Conservation (phyloP, 2,888 invertebrate species). For the Aleiodes leptofemur region DNA sequence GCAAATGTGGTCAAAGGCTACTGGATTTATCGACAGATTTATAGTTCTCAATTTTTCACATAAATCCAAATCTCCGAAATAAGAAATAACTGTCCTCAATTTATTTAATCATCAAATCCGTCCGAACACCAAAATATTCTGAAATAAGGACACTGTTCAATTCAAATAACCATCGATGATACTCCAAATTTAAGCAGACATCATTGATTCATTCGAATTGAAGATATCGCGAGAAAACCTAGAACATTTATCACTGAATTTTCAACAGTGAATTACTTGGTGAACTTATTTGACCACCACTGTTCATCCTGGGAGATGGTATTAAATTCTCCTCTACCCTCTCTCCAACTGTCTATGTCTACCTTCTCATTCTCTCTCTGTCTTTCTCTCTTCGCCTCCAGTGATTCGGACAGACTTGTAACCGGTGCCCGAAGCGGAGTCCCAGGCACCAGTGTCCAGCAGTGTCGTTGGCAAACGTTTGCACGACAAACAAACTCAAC, state of each 20-base stretch:
- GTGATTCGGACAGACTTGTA: slow-evolving; percentile 70
- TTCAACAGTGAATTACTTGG: slow-evolving; percentile 63
- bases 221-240: slow-evolving; percentile 7
- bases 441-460: slow-evolving; percentile 72
- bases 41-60: slow-evolving; percentile 50
- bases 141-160: background rate
- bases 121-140: background rate
- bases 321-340: slow-evolving; percentile 67
- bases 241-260: slow-evolving; percentile 22
- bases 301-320: slow-evolving; percentile 72
- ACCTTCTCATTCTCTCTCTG: slow-evolving; percentile 35
- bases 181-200: too few species aligned
- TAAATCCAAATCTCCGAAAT: background rate
- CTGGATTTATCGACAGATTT: slow-evolving; percentile 73
- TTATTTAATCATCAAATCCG: background rate
- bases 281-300: slow-evolving; percentile 74
- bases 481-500: slow-evolving; percentile 74
- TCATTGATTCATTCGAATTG: background rate
- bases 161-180: background rate
- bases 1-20: slow-evolving; percentile 69
- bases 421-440: slow-evolving; percentile 62
- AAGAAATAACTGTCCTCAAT: slow-evolving; percentile 1
- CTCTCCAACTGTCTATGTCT: slow-evolving; percentile 43
- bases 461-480: slow-evolving; percentile 76
- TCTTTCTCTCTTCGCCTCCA: slow-evolving; percentile 57